Evolutionary conservation across 2,113 vertebrate species (phyloP), one percentile per base, ranked within the genome.

Genomic region (Notarius lentiginosus): DNA sequence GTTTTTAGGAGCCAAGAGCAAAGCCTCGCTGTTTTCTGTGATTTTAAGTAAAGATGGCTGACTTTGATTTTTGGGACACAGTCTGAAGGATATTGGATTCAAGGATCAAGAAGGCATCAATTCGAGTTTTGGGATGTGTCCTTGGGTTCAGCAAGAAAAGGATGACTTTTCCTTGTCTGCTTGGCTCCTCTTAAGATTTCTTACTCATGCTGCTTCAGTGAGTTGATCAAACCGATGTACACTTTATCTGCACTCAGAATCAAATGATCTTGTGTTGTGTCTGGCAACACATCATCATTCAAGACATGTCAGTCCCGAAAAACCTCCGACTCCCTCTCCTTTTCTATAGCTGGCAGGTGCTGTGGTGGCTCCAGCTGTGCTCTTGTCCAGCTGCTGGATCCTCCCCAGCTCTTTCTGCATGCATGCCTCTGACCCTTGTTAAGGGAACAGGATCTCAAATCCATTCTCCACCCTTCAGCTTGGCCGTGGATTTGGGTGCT

Each of bases 401-500:
- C 7, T 34, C 58, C 41, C n/a, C 70, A 80, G 51, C 49, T 79
- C 51, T 79, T 68, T 79, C 49, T 66, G 51, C 61, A 83, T 77
- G 86, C 81, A 83, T 83, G 20, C 82, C 72, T 84, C 72, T 58
- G 51, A 68, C 81, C 70, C 60, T 68, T 83, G 63, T 56, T 56
- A 77, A 83, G 72, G 49, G 30, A 83, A 79, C 60, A 55, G 47
- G 70, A 10, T 83, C 55, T 51, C 72, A 83, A 83, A 87, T 83
- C 73, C 27, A 79, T 84, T 87, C 81, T 87, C 81, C 86, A 87
- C 86, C 86, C 81, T 77, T 1, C 34, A 56, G 58, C 81, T 84
- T 77, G 86, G 61, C 76, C 27, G 22, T 55, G 60, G 51, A 66
- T 63, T 87, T 87, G 86, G 81, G 72, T 87, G 86, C 86, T 87